phyloP scores from a whole-genome alignment of 1,140 invertebrate genomes.

The Zaprionus tsacasi region DNA sequence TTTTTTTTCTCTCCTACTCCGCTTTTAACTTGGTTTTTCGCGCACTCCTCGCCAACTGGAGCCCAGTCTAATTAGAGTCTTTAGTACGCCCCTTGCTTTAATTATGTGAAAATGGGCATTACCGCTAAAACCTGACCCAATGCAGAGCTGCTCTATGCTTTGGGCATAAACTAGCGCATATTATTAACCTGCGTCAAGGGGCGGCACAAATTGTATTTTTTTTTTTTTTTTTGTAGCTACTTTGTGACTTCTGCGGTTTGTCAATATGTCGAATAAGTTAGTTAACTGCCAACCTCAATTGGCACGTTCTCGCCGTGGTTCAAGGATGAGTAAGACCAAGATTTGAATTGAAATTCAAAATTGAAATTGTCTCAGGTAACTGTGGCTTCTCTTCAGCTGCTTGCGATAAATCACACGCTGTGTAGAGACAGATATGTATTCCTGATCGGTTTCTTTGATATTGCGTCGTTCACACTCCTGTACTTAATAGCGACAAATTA shows the following conservation, averaged over 20 bases:
- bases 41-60: constrained; percentile 48
- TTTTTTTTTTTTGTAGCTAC: constrained; percentile 9
- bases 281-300: constrained; percentile 69
- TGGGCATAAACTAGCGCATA: constrained; percentile 60
- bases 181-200: constrained; percentile 40
- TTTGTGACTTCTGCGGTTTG: constrained; percentile 63
- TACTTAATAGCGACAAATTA: constrained; percentile 23
- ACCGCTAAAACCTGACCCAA: constrained; percentile 44
- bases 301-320: constrained; percentile 72
- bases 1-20: constrained; percentile 1
- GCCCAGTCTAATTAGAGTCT: constrained; percentile 66
- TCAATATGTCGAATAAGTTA: constrained; percentile 64
- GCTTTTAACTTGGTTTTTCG: constrained; percentile 41
- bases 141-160: not conserved
- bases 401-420: constrained; percentile 36
- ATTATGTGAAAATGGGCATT: constrained; percentile 67
- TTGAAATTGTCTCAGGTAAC: constrained; percentile 18
- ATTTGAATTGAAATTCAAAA: constrained; percentile 26
- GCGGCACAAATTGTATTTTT: constrained; percentile 49
- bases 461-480: constrained; percentile 1
- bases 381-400: constrained; percentile 13
- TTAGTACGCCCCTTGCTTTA: constrained; percentile 67
- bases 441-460: constrained; percentile 50
- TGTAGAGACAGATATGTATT: constrained; percentile 40
- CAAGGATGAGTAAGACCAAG: constrained; percentile 57